Evolutionary conservation across 2,888 invertebrate genomes (phyloP), one percentile per base, ranked within the genome.

Genomic region (Malthinus seriepunctatus): DNA sequence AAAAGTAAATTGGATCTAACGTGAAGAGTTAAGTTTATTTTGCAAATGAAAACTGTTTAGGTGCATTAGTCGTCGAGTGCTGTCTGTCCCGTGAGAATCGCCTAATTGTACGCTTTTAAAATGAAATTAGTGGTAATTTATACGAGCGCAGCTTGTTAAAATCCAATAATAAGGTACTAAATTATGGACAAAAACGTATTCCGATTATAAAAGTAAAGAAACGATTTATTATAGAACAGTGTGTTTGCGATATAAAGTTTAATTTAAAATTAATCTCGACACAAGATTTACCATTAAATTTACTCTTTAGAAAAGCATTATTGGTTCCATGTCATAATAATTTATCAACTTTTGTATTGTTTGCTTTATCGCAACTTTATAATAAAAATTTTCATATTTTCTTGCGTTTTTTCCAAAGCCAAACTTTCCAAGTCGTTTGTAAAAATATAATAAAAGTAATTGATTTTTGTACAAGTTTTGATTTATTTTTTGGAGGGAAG

Each of bases 121-220:
- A 31, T 52, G 33, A 35, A 52, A 52, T 52, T 52, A 52, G 51
- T 45, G 34, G 35, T 34, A 52, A 52, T 52, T 45, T 52, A 52
- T 52, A 52, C 33, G 44, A 52, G 45, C 51, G 34, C 44, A 52
- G 51, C 51, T 45, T 52, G 51, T 52, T 52, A 45, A 52, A 52
- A 45, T 52, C 35, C 51, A 45, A 45, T 45, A 52, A 34, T 14
- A 35, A 52, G 32, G 51, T 45, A 52, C 31, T 52, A 52, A 52
- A 52, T 52, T 52, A 52, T 52, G 34, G 39, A 42, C 23, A 34
- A 35, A 23, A 45, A 52, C 32, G 51, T 51, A 51, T 51, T 39
- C 39, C 38, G 39, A 33, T 39, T 49, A 50, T 37, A 45, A 44
- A 52, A 52, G 34, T 44, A 45, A 52, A 52, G 15, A 23, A 15